Evolutionary conservation across 2,888 invertebrate genomes (phyloP).

Genomic region (Nematopogon swammerdamellus): DNA sequence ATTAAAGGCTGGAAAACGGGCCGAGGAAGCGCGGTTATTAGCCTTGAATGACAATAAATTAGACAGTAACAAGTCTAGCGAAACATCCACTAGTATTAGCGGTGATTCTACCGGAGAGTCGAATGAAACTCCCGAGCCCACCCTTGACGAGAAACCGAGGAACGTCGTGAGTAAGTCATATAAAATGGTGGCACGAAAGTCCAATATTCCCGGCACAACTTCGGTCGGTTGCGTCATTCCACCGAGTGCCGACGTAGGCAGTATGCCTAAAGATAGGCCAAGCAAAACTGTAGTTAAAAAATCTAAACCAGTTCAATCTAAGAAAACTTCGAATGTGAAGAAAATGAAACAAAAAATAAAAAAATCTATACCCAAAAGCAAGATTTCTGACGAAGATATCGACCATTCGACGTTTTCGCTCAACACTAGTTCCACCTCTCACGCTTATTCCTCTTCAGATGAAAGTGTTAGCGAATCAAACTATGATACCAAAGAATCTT

Average conservation of each 20-base stretch:
- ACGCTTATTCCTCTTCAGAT: conserved; percentile 39
- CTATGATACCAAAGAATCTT: conserved; percentile 41
- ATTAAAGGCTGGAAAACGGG: conserved; percentile 38
- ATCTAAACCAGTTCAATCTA: conserved; percentile 5
- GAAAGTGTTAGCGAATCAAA: conserved; percentile 45
- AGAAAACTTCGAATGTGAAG: conserved; percentile 19
- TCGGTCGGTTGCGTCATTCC: conserved; percentile 41
- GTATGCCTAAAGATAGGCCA: conserved; percentile 12
- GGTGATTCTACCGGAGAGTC: background rate
- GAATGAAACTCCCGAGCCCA: conserved; percentile 7
- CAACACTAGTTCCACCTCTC: conserved; percentile 24
- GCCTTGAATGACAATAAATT: background rate
- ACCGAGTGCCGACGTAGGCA: conserved; percentile 19
- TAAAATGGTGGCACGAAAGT: conserved; percentile 52
- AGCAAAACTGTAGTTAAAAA: conserved; percentile 5
- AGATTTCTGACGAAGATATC: conserved; percentile 38
- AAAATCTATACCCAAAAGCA: conserved; percentile 27
- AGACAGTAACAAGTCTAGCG: background rate
- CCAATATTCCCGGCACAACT: conserved; percentile 49
- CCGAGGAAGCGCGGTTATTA: conserved; percentile 24
- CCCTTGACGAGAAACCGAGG: conserved; percentile 31
- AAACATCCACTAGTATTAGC: background rate
- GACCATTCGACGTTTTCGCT: conserved; percentile 41
- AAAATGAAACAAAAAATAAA: conserved; percentile 26
- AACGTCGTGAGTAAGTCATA: conserved; percentile 48